Evolutionary conservation across 2,888 invertebrate genomes (phyloP), one percentile per base, ranked within the genome.

Genomic region (Dolomedes plantarius): DNA sequence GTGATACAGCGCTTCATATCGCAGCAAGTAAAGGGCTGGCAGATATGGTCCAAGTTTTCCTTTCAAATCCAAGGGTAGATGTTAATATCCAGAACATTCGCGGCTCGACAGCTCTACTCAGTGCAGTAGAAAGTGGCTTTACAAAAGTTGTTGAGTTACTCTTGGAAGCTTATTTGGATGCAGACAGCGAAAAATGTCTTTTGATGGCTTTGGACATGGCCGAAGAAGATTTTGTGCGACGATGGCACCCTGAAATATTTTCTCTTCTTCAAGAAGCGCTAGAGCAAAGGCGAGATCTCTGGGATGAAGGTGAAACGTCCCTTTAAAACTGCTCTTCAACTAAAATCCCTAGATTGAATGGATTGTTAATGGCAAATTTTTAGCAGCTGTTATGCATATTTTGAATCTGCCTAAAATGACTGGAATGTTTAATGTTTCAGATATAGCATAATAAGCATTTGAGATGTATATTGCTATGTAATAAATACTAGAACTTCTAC

Each of bases 1-100:
- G 83, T 1, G 89, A 89, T 28, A 88, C 88, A 1, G 87, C 89
- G 3, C 75, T 89, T 1, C 89, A 89, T 56, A 73, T 89, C 13
- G 89, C 88, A 13, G 86, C 89, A 19, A 88, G 89, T 23, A 88
- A 88, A 83, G 88, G 88, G 11, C 28, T 86, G 28, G 29, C 50
- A 11, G 72, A 71, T 28, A 85, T 88, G 73, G 88, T 88, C 11
- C 41, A 39, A 9, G 46, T 69, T 7, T 32, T 89, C n/a, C 62
- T 82, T 2, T 68, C 76, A 0, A 39, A 69, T 64, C 71, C 75
- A 0, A 65, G 71, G 1, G 50, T 86, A 3, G 79, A 88, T 19
- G 71, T 86, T 0, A 80, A 82, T 29, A n/a, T 79, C 1, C 81
- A 72, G 41, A 89, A 88, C 62, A 74, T 72, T 5, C 62, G 69